These are phyloP conservation scores for Tiliacea citrago DNA, from an alignment of 2,888 invertebrate species.

Conservation along the genomic window DNA sequence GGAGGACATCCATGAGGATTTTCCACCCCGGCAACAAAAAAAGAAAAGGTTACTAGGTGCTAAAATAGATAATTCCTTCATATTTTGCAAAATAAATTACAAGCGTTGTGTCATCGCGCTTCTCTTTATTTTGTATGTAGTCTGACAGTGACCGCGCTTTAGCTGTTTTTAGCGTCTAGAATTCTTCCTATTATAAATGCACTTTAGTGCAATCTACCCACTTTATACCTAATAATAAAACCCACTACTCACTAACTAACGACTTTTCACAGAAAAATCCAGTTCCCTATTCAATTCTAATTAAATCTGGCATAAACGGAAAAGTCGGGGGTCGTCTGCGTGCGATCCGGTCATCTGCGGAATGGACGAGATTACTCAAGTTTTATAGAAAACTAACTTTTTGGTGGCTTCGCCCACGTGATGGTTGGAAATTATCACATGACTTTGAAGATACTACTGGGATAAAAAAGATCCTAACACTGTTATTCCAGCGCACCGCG, in stretches of 20 bases:
- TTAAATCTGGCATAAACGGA: conserved; percentile 62
- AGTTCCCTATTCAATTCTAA: conserved; percentile 63
- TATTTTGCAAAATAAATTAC: too few relatives aligned
- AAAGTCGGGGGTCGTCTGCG: conserved; percentile 66
- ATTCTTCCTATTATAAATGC: background rate
- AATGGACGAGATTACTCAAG: conserved; percentile 61
- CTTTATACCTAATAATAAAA: conserved; percentile 24
- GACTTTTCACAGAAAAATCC: conserved; percentile 46
- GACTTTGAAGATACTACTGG: too few relatives aligned
- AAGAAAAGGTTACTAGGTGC: too few relatives aligned
- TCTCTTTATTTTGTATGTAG: too few relatives aligned
- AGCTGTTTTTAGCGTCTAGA: too few relatives aligned
- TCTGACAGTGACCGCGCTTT: too few relatives aligned
- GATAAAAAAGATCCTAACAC: background rate
- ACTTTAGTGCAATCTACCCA: conserved; percentile 2
- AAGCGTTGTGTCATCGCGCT: too few relatives aligned
- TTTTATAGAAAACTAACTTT: conserved; percentile 54
- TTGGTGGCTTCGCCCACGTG: background rate
- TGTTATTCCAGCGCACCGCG: too few relatives aligned
- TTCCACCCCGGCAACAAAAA: too few relatives aligned
- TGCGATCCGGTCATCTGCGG: conserved; percentile 59
- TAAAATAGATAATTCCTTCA: too few relatives aligned
- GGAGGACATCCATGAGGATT: too few relatives aligned
- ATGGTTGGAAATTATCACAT: background rate
- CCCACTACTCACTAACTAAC: conserved; percentile 13